Base-by-base conservation (phyloP, 2,888 invertebrate genomes). In the Agonopterix alstromeriana region DNA sequence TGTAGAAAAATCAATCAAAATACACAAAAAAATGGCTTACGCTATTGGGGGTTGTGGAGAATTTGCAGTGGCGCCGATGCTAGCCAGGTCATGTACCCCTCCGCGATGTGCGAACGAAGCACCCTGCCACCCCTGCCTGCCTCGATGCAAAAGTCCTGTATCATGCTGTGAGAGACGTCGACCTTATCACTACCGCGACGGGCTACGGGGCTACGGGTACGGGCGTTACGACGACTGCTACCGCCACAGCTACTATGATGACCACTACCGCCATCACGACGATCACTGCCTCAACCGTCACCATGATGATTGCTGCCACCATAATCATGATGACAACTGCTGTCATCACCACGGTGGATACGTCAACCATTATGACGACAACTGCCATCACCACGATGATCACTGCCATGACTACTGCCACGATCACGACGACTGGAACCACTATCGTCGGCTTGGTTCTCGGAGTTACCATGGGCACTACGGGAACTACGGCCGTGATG, bases 21-120 rank as follows among this genome's bases (percentile, higher is more conserved):
- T 62, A 55, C 47, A 51, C 61, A 65, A 54, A 69, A 74, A 71
- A 57, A 85, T 85, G 85, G 73, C 75, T 43, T 80, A 75, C 48
- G 75, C 67, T 53, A 48, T 58, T 5, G 67, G 67, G 8, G 70
- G 73, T 2, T 75, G 77, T 51, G 72, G 67, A 12, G 68, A 72
- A 38, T 77, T 61, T 53, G 49, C 71, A 10, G 81, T 82, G 10
- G 61, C 75, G 4, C 85, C 86, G 5, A 57, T 79, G 49, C 58
- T 84, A 49, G 52, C 72, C 12, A 51, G 73, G 10, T 38, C n/a
- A 9, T 38, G 2, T 56, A 50, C 56, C 10, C 53, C 63, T 1
- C 40, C 35, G 14, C 27, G 27, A 27, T 27, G 27, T 27, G 27
- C 5, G 27, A 27, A 27, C 27, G n/a, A 9, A 38, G 9, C 38